Percentiles rank a stretch among this genome's conserved stretches.
These are phyloP conservation scores for Drosophila helvetica DNA, from an alignment of 2,888 invertebrate genomes.

Conservation along the genomic window DNA sequence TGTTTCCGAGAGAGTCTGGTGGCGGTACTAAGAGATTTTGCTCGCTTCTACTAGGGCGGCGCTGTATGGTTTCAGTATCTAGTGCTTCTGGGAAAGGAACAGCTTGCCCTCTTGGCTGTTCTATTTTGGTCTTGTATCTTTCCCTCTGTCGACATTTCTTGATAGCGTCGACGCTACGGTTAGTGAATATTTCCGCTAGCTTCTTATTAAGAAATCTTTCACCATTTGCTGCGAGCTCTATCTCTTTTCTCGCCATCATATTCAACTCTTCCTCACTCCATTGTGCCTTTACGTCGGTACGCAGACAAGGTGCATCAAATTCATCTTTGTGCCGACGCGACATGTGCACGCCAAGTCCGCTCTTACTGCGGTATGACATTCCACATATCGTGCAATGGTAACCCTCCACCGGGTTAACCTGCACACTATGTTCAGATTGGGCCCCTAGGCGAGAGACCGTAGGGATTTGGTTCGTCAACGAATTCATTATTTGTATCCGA, in stretches of 20 bases:
- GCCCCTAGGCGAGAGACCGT: too few species aligned
- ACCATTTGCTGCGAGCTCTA: conserved; percentile 22
- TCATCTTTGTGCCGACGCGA: neutral
- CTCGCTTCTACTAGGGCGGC: conserved; percentile 28
- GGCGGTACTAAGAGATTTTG: neutral
- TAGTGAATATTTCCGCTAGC: conserved; percentile 17
- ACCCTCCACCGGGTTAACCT: too few species aligned
- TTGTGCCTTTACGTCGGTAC: conserved; percentile 1
- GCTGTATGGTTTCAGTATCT: conserved; percentile 28
- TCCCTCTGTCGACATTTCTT: conserved; percentile 18
- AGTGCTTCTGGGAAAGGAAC: conserved; percentile 15
- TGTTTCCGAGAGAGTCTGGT: neutral
- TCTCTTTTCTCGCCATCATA: conserved; percentile 9
- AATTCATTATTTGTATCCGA: too few species aligned
- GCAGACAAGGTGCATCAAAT: neutral
- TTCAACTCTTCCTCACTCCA: conserved; percentile 9
- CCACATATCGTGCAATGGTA: conserved; percentile 8
- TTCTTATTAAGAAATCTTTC: conserved; percentile 10
- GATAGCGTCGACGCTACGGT: conserved; percentile 18
- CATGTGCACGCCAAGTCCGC: conserved; percentile 6
- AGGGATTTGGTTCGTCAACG: too few species aligned
- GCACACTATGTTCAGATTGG: too few species aligned
- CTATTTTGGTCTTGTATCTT: conserved; percentile 16
- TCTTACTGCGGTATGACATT: neutral
- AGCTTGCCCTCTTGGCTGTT: conserved; percentile 13